Base-by-base conservation (phyloP, 2,888 invertebrate genomes). In the Hanleya hanleyi region DNA sequence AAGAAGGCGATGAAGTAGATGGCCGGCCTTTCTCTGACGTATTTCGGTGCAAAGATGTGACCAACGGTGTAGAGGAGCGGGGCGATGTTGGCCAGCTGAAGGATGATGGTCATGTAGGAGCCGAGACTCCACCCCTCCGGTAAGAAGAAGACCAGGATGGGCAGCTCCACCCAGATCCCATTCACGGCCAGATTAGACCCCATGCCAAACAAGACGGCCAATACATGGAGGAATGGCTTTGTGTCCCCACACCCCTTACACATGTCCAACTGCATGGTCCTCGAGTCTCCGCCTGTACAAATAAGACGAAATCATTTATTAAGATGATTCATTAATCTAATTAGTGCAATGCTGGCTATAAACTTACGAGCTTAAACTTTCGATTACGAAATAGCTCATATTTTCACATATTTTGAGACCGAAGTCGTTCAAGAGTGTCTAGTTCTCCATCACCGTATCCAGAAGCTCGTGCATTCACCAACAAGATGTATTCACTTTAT, bases 121-220 rank as follows among this genome's bases (percentile, higher is more conserved):
- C 97, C 95, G 74, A 97, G 92, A 86, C 92, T 93, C 97, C 97
- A 97, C 84, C 93, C 93, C 92, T 97, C 97, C 0, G 97, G 97
- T 67, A 96, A 93, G 50, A 91, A 92, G 77, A 94, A 92, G 7
- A 96, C 96, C 71, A 97, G 92, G 78, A 97, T 92, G n/a, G 97
- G 97, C 77, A 97, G 91, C 90, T 97, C 96, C 78, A 97, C 94
- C 92, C 94, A 97, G 76, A 96, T 93, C 15, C 95, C 96, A 91
- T 97, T 97, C 70, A 97, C 94, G 64, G 95, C 95, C 81, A 97
- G 93, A 97, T 97, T 97, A 49, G 97, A 91, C 32, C 91, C 89
- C 15, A 92, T 88, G 18, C 91, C 92, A 93, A 97, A 97, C 83
- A 94, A 91, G 75, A 22, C 35, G 35, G 38, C 64, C 94, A 92